Conservation (phyloP, 1,140 invertebrate genomes). For the Hormaphis cornu region DNA sequence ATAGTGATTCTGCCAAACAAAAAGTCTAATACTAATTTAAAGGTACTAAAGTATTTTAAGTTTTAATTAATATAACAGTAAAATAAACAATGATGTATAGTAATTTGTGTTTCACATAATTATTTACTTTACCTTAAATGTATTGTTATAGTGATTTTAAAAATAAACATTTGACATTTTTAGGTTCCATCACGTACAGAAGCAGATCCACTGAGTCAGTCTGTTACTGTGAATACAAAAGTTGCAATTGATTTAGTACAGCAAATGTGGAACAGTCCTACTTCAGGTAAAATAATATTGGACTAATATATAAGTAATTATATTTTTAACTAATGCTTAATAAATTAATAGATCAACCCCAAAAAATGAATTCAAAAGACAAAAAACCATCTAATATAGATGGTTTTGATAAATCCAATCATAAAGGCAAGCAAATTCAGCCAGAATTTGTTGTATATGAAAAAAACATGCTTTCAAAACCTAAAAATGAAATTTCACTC, state of each 20-base stretch:
- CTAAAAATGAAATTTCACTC: no score
- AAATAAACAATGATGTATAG: no score
- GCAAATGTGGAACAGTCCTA: constrained; percentile 39
- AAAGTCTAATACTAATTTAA: not conserved
- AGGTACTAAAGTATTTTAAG: not conserved
- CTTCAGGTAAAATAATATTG: not conserved
- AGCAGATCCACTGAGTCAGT: constrained; percentile 1
- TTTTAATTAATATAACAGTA: not conserved
- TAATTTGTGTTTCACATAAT: no score
- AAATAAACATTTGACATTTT: not conserved
- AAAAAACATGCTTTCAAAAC: not conserved
- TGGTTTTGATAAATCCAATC: not conserved
- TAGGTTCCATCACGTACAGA: not conserved
- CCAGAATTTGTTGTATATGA: constrained; percentile 8
- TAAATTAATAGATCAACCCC: not conserved
- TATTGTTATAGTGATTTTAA: no score
- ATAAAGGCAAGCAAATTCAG: not conserved
- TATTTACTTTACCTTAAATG: no score
- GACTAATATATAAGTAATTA: not conserved
- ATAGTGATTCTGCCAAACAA: not conserved
- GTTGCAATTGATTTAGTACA: constrained; percentile 37
- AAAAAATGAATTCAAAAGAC: not conserved
- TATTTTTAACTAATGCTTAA: no score
- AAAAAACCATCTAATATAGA: not conserved
- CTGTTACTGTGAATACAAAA: constrained; percentile 37